Evolutionary conservation across 2,113 vertebrate genomes (phyloP), one percentile per base, ranked within the genome.

Genomic region (Sinocyclocheilus rhinocerous): DNA sequence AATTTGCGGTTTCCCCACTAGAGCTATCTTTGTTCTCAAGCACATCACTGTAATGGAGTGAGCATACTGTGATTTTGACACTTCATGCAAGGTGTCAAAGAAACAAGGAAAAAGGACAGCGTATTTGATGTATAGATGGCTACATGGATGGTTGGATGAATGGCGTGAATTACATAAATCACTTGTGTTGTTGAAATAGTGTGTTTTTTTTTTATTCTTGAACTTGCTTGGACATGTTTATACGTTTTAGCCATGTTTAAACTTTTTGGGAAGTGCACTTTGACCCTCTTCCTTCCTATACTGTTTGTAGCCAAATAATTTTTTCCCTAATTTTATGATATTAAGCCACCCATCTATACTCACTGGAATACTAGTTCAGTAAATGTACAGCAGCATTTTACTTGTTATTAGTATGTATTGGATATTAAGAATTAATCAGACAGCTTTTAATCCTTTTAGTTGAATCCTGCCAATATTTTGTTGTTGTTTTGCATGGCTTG

Each of bases 231-330:
- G 36, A n/a, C 69, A 42, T 42, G 20, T 22, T 72, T 72, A 12
- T 22, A 72, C 16, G 22, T n/a, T 75, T 75, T 48, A 15, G 39
- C 39, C 72, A 16, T 72, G 69, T 48, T 75, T 75, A 75, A 75
- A 48, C 22, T 45, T 11, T 75, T 48, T 75, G 39, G 42, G 72
- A 75, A 15, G 72, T 29, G 48, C 75, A 29, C 26, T 76, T 52
- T 77, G 24, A 55, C 48, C 24, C 12, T 77, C 75, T 77, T 55
- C 16, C 45, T 77, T 55, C 48, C 3, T 29, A 18, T 50, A 52
- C 5, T n/a, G n/a, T 75, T 48, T 75, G 42, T 75, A 50, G 73
- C 73, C 42, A 4, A 75, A 50, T 76, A 2, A 48, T 3, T 5
- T 12, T 33, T 75, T 24, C 29, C 2, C 10, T 76, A 6, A 22